A percentile compares a stretch with the other conserved stretches of the same genome.
Conservation (phyloP, 2,797 vertebrate genomes). For the Semaprochilodus insignis region DNA sequence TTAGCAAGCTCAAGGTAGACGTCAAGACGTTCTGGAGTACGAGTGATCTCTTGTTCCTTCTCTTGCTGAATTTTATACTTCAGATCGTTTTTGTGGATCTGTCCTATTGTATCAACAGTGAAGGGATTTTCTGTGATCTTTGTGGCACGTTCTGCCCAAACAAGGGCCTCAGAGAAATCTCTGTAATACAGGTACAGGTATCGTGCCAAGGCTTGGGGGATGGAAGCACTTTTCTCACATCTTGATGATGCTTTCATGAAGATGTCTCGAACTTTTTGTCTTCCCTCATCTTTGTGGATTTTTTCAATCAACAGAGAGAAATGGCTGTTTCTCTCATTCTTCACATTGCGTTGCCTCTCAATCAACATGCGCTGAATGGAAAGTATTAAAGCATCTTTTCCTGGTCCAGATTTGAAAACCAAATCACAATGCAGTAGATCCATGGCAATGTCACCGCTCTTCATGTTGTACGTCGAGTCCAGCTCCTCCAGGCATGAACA, state of each 20-base stretch:
- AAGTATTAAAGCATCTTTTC: conserved; percentile 67
- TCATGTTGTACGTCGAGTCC: conserved; percentile 58
- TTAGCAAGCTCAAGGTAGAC: not conserved
- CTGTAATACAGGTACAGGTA: not conserved
- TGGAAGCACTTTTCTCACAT: not conserved
- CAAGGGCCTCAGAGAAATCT: not conserved
- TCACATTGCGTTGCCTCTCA: conserved; percentile 74
- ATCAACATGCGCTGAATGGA: conserved; percentile 77
- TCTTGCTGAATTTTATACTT: conserved; percentile 1
- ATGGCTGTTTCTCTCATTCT: conserved; percentile 70
- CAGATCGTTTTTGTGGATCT: conserved; percentile 13
- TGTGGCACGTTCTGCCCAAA: not conserved
- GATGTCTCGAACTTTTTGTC: not conserved
- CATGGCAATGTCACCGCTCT: conserved; percentile 67
- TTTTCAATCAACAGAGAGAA: conserved; percentile 78
- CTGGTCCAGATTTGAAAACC: conserved; percentile 72
- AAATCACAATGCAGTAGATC: conserved; percentile 72
- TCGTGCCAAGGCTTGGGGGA: conserved; percentile 28
- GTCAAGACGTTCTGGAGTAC: not conserved
- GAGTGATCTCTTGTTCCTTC: not conserved
- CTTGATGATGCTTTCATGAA: not conserved
- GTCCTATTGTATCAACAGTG: conserved; percentile 7
- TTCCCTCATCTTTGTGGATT: not conserved
- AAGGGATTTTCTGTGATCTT: conserved; percentile 4
- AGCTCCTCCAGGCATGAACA: conserved; percentile 75